Conservation (phyloP, 2,797 vertebrate species). For the Pogoniulus pusillus region DNA sequence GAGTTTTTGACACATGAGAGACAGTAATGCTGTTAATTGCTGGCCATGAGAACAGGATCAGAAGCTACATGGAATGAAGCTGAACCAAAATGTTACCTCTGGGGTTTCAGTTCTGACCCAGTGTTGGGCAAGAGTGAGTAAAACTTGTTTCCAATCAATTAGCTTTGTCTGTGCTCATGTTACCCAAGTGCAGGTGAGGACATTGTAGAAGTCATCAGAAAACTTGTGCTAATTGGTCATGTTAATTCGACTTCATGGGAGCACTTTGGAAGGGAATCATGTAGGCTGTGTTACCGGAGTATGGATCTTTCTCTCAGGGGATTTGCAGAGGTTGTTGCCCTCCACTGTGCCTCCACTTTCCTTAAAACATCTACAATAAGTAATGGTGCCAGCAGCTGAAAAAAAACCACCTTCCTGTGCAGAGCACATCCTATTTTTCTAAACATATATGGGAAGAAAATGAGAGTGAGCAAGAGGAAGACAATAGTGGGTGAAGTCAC, state of each 20-base stretch:
- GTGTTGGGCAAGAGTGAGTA: not conserved
- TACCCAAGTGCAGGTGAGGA: accelerated
- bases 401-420: not conserved
- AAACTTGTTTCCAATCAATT: not conserved
- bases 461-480: not conserved
- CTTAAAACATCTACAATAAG: not conserved
- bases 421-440: not conserved
- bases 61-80: not conserved
- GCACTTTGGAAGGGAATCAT: not conserved
- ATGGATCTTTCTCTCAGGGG: not conserved
- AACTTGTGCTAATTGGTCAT: not conserved
- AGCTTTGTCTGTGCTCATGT: not conserved
- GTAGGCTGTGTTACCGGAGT: not conserved
- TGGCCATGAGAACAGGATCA: not conserved
- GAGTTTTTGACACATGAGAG: not conserved
- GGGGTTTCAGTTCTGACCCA: not conserved
- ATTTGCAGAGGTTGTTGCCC: not conserved
- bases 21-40: not conserved
- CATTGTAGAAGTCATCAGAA: not conserved
- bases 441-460: not conserved
- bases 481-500: not conserved
- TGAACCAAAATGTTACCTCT: not conserved
- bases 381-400: not conserved
- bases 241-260: not conserved
- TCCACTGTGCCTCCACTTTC: not conserved